These are phyloP conservation scores for Lutjanus erythropterus DNA, from an alignment of 2,113 vertebrate species.

Conservation along the genomic window DNA sequence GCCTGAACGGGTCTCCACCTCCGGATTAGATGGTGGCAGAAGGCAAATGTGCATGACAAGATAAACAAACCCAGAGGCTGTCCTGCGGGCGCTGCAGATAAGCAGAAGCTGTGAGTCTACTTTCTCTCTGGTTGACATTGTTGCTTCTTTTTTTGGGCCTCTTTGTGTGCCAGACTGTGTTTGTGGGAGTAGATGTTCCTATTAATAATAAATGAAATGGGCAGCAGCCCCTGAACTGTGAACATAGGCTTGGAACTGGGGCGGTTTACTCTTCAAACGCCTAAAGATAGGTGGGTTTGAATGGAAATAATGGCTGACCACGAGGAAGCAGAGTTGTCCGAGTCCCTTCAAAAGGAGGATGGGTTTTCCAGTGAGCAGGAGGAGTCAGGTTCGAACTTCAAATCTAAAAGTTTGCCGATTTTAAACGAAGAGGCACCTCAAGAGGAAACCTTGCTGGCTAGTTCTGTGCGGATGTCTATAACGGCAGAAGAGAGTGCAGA, in stretches of 20 bases:
- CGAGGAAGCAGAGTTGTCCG: slow-evolving; percentile 72
- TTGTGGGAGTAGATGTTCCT: slow-evolving; percentile 53
- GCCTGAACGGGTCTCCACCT: slow-evolving; percentile 52
- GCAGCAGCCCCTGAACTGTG: slow-evolving; percentile 59
- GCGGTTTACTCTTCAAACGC: neutral
- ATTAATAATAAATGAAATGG: slow-evolving; percentile 58
- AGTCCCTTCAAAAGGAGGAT: slow-evolving; percentile 72
- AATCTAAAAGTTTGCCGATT: slow-evolving; percentile 87
- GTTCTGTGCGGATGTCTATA: slow-evolving; percentile 67
- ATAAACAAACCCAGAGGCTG: slow-evolving; percentile 48
- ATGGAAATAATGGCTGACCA: slow-evolving; percentile 75
- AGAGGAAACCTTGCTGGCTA: slow-evolving; percentile 65
- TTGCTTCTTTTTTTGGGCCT: slow-evolving; percentile 27
- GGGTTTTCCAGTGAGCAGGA: slow-evolving; percentile 69
- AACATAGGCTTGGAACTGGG: slow-evolving; percentile 23
- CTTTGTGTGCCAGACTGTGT: slow-evolving; percentile 17
- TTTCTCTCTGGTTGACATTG: slow-evolving; percentile 3
- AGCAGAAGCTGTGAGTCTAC: slow-evolving; percentile 35
- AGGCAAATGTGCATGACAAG: slow-evolving; percentile 48
- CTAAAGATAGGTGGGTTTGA: slow-evolving; percentile 8
- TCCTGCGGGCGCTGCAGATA: slow-evolving; percentile 50
- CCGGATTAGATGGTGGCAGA: slow-evolving; percentile 46
- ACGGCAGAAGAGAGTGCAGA: slow-evolving; percentile 69
- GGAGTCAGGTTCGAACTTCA: slow-evolving; percentile 67
- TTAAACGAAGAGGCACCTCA: slow-evolving; percentile 79